A percentile compares a stretch with the other conserved stretches of the same genome.
These are phyloP conservation scores for Adelosebastes latens DNA, from an alignment of 2,797 vertebrate genomes.

Conservation along the genomic window DNA sequence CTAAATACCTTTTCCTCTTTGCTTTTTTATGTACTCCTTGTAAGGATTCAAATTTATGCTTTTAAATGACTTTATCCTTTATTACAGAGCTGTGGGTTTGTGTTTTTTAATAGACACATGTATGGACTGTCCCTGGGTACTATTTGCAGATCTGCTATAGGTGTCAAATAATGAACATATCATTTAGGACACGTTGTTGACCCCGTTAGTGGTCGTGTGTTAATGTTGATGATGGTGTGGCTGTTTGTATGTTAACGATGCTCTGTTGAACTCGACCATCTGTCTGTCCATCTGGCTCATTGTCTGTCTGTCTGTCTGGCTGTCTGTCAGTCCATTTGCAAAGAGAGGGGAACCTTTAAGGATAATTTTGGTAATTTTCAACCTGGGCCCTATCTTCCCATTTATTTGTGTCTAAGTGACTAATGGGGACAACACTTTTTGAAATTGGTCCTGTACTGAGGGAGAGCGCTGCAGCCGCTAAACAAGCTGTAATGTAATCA, in stretches of 20 bases:
- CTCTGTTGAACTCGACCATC: conserved; percentile 64
- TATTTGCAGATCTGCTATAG: neutral
- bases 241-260: conserved; percentile 35
- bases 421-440: too few relatives aligned
- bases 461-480: too few relatives aligned
- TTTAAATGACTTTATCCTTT: neutral
- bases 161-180: neutral
- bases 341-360: neutral
- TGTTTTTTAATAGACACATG: neutral
- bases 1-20: neutral
- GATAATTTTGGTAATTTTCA: too few relatives aligned
- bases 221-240: neutral
- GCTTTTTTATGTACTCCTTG: neutral
- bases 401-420: too few relatives aligned
- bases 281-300: conserved; percentile 71
- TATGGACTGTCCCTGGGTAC: neutral
- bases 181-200: neutral
- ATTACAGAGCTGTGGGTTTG: neutral
- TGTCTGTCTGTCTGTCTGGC: conserved; percentile 59
- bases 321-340: conserved; percentile 29
- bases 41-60: neutral
- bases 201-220: neutral
- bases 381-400: too few relatives aligned
- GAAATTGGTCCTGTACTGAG: too few relatives aligned
- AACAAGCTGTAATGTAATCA: too few relatives aligned